Percentiles rank a stretch among this genome's conserved stretches.
phyloP scores from a whole-genome alignment of 2,113 vertebrate genomes.

The Phrynosoma blainvillii region DNA sequence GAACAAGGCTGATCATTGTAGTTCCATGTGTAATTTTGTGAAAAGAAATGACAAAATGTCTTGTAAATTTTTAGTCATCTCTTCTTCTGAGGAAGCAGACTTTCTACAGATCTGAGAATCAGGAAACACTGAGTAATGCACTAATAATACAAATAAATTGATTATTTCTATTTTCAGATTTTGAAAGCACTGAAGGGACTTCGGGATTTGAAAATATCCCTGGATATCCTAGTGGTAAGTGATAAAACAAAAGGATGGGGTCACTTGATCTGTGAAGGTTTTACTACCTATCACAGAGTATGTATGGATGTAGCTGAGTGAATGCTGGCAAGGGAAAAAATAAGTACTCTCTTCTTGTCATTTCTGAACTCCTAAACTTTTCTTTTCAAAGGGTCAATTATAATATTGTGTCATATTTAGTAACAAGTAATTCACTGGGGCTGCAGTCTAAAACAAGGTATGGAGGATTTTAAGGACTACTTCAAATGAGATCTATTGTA shows the following conservation, averaged over 20 bases:
- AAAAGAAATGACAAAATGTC: no score
- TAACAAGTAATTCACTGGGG: no score
- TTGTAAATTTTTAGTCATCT: not conserved
- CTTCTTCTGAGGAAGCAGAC: not conserved
- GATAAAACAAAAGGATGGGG: not conserved
- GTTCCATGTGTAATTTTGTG: not conserved
- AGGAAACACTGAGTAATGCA: not conserved
- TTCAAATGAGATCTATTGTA: not conserved
- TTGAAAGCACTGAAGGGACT: conserved; percentile 80
- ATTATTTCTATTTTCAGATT: conserved; percentile 75
- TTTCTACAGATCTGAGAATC: not conserved
- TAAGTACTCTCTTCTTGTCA: not conserved
- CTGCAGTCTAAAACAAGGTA: no score
- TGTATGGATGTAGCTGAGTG: not conserved
- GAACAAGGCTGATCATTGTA: no score
- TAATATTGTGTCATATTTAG: no score
- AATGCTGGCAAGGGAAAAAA: not conserved
- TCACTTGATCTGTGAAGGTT: not conserved
- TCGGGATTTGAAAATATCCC: conserved; percentile 81
- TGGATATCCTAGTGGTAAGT: conserved; percentile 87
- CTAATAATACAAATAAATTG: not conserved
- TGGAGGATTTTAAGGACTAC: no score
- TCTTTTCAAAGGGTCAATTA: no score
- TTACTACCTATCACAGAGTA: not conserved
- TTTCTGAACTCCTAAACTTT: not conserved